These are phyloP conservation scores for Zaprionus taronus DNA, from an alignment of 1,140 invertebrate species.

Conservation along the genomic window DNA sequence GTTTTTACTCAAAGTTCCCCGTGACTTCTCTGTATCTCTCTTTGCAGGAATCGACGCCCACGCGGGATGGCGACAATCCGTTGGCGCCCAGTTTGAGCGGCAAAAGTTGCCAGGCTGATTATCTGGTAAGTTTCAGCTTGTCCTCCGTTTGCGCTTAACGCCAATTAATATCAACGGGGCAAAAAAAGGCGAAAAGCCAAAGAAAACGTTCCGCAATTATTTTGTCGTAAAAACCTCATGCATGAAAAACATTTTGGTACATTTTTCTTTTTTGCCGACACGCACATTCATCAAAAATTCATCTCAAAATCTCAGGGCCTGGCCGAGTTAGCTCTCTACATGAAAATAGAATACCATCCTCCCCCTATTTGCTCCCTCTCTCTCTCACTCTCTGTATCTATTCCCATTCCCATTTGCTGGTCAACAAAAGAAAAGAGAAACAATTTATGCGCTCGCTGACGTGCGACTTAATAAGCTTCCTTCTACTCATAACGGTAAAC, in stretches of 20 bases:
- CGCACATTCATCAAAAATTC: conserved; percentile 78
- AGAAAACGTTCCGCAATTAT: conserved; percentile 78
- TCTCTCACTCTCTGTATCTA: conserved; percentile 5
- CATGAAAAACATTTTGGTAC: conserved; percentile 77
- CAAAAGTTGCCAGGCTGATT: conserved; percentile 79
- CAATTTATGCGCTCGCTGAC: conserved; percentile 78
- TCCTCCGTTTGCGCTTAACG: conserved; percentile 36
- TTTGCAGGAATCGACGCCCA: conserved; percentile 73
- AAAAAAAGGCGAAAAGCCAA: conserved; percentile 4
- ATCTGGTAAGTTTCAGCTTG: conserved; percentile 77
- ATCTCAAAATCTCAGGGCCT: conserved; percentile 63
- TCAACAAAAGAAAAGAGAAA: conserved; percentile 15
- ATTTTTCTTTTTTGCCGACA: conserved; percentile 77
- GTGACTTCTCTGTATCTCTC: not conserved
- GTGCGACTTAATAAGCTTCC: conserved; percentile 75
- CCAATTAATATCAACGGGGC: conserved; percentile 71
- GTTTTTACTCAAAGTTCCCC: not conserved
- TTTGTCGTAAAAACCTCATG: conserved; percentile 82
- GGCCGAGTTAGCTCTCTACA: conserved; percentile 35
- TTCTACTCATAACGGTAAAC: conserved; percentile 33
- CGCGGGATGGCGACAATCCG: conserved; percentile 71
- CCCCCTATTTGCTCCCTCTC: conserved; percentile 11
- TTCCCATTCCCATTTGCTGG: conserved; percentile 22
- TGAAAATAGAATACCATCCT: conserved; percentile 71
- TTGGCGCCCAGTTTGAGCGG: conserved; percentile 74